Evolutionary conservation across 2,888 invertebrate genomes (phyloP).

Genomic region (Nasonovia ribisnigri): DNA sequence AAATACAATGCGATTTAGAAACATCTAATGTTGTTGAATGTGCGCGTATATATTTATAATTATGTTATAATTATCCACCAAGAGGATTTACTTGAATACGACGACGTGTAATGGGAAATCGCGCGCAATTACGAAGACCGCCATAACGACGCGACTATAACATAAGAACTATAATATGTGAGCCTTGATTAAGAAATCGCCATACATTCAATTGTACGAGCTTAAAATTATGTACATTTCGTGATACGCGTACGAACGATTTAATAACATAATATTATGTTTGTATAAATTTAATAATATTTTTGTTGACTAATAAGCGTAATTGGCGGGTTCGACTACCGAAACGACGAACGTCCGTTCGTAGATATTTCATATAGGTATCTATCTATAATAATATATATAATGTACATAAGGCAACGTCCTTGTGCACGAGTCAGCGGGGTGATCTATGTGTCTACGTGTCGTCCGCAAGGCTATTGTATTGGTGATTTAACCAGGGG

Average conservation of each 20-base stretch:
- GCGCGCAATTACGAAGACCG: background rate
- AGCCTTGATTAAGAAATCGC: constrained; percentile 14
- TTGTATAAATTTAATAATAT: background rate
- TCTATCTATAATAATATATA: background rate
- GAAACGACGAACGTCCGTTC: background rate
- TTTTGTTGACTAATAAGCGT: background rate
- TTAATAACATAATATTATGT: background rate
- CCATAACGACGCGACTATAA: background rate
- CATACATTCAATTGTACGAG: background rate
- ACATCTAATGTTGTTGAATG: background rate
- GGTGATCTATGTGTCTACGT: background rate
- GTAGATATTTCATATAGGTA: background rate
- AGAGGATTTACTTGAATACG: background rate
- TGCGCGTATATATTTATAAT: background rate
- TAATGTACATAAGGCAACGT: background rate
- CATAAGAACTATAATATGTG: background rate
- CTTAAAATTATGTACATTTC: background rate
- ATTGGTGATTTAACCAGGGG: background rate
- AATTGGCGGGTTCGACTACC: background rate
- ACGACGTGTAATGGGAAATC: constrained; percentile 18
- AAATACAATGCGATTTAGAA: background rate
- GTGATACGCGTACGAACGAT: background rate
- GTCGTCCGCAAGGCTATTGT: background rate
- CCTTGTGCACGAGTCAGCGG: background rate
- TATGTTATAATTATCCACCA: background rate